phyloP scores from a whole-genome alignment of 2,113 vertebrate species.

The Murina feae region DNA sequence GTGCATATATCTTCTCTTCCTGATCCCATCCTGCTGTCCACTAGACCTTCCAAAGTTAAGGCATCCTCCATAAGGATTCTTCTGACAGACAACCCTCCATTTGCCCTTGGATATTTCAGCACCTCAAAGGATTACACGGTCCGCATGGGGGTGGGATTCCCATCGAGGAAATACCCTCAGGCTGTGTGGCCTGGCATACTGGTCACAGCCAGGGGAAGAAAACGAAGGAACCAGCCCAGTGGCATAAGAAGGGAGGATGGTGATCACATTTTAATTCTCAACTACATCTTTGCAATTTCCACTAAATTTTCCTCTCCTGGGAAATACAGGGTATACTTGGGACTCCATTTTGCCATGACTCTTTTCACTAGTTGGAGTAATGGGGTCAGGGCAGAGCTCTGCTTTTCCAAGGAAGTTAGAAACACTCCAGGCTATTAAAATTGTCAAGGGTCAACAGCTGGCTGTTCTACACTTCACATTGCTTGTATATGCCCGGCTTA shows the following conservation, averaged over 20 bases:
- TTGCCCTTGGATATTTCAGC: neutral
- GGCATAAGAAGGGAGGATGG: neutral
- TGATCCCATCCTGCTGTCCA: neutral
- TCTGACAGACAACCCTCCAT: neutral
- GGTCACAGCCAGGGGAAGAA: neutral
- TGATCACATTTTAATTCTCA: neutral
- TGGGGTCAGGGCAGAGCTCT: neutral
- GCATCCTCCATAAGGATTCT: neutral
- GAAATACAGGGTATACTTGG: neutral
- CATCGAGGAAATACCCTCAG: neutral
- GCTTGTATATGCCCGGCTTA: conserved; percentile 26
- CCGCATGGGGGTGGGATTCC: neutral
- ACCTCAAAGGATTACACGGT: neutral
- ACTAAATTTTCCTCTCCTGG: neutral
- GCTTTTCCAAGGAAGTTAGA: neutral
- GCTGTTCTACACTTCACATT: neutral
- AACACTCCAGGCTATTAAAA: neutral
- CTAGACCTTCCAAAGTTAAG: conserved; percentile 1
- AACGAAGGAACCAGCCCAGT: neutral
- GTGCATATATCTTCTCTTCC: neutral
- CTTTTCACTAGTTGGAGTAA: neutral
- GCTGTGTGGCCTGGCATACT: neutral
- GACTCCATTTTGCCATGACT: neutral
- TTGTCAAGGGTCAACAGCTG: neutral
- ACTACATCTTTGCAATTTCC: neutral